Percentiles rank a stretch among this genome's conserved stretches.
Evolutionary conservation across 2,113 vertebrate genomes (phyloP).

Genomic region (Phaetusa simplex): DNA sequence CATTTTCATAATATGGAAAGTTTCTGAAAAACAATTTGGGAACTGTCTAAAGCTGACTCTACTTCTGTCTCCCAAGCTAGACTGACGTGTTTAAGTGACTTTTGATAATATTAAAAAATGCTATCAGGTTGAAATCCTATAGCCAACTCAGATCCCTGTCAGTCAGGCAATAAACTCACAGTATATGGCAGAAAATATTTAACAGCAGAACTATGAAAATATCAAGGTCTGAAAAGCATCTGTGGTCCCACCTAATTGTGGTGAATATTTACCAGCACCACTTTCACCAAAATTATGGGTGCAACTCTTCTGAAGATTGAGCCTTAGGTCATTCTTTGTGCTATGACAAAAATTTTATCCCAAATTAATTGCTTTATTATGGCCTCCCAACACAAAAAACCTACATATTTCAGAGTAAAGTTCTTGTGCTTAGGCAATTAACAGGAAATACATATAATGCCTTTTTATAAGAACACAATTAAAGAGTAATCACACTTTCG

Average conservation of each 20-base stretch:
- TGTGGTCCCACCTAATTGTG: not conserved
- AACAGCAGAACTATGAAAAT: not conserved
- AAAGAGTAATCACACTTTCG: conserved; percentile 56
- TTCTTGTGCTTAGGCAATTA: conserved; percentile 11
- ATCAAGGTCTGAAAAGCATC: not conserved
- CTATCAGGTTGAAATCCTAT: not conserved
- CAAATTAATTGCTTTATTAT: not conserved
- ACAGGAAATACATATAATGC: conserved; percentile 12
- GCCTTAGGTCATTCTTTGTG: not conserved
- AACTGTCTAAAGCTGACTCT: not conserved
- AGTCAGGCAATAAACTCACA: not conserved
- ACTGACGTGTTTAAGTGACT: not conserved
- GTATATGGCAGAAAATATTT: not conserved
- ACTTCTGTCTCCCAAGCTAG: not conserved
- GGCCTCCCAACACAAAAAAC: not conserved
- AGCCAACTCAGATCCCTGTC: not conserved
- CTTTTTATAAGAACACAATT: conserved; percentile 45
- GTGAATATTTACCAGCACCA: not conserved
- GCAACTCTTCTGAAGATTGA: fast-evolving
- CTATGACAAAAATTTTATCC: not conserved
- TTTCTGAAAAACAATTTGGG: not conserved
- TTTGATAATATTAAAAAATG: not conserved
- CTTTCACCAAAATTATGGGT: not conserved
- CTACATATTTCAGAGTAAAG: not conserved
- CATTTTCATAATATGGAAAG: not conserved